These are phyloP conservation scores for Nesogale talazaci DNA, from an alignment of 2,113 vertebrate genomes.

Conservation along the genomic window DNA sequence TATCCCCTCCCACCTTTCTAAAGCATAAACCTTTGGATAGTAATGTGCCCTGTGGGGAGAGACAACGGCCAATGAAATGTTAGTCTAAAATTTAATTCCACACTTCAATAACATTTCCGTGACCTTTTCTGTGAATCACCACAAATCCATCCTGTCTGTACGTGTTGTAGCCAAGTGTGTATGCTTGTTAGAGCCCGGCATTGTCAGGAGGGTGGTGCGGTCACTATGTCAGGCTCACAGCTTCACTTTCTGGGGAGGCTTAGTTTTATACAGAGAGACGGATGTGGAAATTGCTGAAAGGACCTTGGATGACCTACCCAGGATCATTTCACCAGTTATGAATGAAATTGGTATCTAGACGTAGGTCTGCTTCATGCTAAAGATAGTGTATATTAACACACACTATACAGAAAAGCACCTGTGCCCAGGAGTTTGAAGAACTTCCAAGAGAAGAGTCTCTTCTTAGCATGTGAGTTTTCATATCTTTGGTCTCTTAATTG, in stretches of 20 bases:
- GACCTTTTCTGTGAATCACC: background rate
- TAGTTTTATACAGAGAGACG: background rate
- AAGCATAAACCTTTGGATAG: background rate
- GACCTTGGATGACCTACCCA: background rate
- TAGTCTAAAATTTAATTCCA: background rate
- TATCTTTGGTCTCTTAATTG: background rate
- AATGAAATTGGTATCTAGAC: background rate
- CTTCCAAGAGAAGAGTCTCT: background rate
- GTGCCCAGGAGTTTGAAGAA: background rate
- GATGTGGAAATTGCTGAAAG: background rate
- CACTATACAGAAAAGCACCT: background rate
- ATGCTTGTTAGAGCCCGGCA: background rate
- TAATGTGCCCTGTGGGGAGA: background rate
- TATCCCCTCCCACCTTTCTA: background rate
- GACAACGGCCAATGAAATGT: background rate
- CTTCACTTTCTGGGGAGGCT: background rate
- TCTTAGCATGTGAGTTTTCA: background rate
- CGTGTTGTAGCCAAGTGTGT: background rate
- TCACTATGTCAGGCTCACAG: background rate
- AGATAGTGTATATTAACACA: background rate
- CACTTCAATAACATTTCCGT: background rate
- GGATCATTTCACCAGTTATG: background rate
- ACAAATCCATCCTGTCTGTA: background rate
- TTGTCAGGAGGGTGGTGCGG: background rate
- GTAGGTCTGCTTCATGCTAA: background rate